Conservation (phyloP, 2,888 invertebrate genomes). For the Ischnus inquisitorius region DNA sequence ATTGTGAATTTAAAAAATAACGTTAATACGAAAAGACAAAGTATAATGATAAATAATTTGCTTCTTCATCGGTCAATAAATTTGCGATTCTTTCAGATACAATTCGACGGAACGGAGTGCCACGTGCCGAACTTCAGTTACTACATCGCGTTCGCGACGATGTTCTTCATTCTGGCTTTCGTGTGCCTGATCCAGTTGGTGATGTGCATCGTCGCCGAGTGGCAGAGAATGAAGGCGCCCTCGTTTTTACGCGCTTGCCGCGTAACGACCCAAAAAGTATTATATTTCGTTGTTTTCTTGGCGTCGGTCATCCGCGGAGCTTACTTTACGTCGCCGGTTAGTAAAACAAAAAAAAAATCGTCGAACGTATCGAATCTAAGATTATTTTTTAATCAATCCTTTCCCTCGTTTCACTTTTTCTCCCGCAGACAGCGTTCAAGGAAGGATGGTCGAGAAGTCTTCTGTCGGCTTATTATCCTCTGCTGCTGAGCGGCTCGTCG, state of each 20-base stretch:
- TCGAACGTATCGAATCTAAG: not conserved
- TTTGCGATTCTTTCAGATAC: conserved; percentile 84
- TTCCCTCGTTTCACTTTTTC: conserved; percentile 73
- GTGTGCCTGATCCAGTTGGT: conserved; percentile 94
- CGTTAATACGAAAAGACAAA: too few relatives aligned
- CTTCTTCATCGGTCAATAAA: not conserved
- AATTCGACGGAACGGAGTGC: conserved; percentile 93
- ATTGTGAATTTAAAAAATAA: too few relatives aligned
- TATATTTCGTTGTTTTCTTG: conserved; percentile 94
- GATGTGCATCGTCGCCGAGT: conserved; percentile 93
- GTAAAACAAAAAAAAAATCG: conserved; percentile 77
- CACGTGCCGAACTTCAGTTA: conserved; percentile 94
- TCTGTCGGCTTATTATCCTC: conserved; percentile 95
- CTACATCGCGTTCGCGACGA: conserved; percentile 87
- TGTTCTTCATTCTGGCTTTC: conserved; percentile 94
- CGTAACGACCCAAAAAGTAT: conserved; percentile 95
- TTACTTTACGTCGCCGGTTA: conserved; percentile 95
- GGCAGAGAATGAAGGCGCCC: conserved; percentile 93
- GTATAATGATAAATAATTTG: conserved; percentile 14
- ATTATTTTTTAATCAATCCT: conserved; percentile 21
- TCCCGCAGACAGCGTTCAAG: conserved; percentile 90
- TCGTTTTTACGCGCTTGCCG: conserved; percentile 93
- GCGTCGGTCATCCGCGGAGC: conserved; percentile 95
- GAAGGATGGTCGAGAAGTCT: conserved; percentile 95
- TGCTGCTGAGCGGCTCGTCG: conserved; percentile 95